Conservation (phyloP, 1,140 invertebrate genomes). For the Gonioctena quinquepunctata region DNA sequence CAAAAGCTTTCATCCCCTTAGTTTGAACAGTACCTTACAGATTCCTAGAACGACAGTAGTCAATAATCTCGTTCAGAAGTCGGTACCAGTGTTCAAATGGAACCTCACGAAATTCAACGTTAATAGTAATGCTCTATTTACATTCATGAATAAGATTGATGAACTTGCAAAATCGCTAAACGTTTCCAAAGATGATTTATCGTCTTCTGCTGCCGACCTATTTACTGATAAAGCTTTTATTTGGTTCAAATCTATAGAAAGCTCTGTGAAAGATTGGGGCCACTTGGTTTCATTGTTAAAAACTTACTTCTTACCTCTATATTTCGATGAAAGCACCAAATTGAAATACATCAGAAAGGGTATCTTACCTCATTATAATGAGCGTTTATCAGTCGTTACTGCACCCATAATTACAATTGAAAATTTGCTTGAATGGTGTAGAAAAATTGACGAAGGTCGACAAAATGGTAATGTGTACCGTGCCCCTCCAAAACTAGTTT, state of each 20-base stretch:
- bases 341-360: background rate
- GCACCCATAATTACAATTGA: background rate
- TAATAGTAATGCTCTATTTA: background rate
- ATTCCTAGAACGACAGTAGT: background rate
- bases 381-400: background rate
- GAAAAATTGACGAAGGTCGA: background rate
- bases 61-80: background rate
- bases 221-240: slow-evolving; percentile 31
- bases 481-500: background rate
- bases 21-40: background rate
- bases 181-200: slow-evolving; percentile 6
- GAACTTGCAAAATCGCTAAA: background rate
- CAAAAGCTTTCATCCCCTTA: background rate
- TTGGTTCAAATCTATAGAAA: background rate
- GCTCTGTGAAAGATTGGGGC: background rate
- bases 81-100: background rate
- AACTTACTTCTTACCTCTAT: background rate
- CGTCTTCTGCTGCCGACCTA: slow-evolving; percentile 31
- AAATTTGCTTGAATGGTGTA: background rate
- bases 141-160: background rate
- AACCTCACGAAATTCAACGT: background rate
- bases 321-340: background rate
- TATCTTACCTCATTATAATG: background rate
- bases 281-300: background rate
- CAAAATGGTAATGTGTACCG: background rate